Percentiles rank a stretch among this genome's conserved stretches.
Evolutionary conservation across 2,888 invertebrate species (phyloP).

Genomic region (Cylloceria caligata): DNA sequence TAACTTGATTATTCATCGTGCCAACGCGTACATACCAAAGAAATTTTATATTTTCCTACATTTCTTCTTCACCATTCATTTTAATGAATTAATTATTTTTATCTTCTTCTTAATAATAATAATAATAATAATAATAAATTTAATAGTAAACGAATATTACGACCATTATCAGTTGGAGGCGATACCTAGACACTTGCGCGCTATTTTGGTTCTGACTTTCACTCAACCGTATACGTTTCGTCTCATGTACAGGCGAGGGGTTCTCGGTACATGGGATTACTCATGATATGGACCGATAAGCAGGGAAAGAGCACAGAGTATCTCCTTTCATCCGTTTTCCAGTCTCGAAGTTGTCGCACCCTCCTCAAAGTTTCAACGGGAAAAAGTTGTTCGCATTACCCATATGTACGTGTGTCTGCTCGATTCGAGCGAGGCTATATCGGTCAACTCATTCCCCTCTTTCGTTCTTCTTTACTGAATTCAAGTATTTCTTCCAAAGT

Average conservation of each 20-base stretch:
- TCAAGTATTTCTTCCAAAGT: slow-evolving; percentile 27
- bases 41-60: neutral
- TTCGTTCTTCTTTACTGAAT: slow-evolving; percentile 24
- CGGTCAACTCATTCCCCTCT: slow-evolving; percentile 14
- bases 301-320: neutral
- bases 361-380: slow-evolving; percentile 37
- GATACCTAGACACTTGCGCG: too few relatives aligned
- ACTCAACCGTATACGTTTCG: too few relatives aligned
- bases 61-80: neutral
- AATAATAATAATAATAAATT: neutral
- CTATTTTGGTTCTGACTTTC: too few relatives aligned
- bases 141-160: neutral
- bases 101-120: neutral
- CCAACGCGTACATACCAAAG: neutral
- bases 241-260: neutral
- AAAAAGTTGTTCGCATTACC: slow-evolving; percentile 46
- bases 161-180: too few relatives aligned
- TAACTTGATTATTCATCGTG: neutral
- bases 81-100: too few relatives aligned
- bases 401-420: slow-evolving; percentile 50
- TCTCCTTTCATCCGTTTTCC: slow-evolving; percentile 6
- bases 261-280: neutral
- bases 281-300: neutral
- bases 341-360: slow-evolving; percentile 39
- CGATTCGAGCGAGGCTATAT: slow-evolving; percentile 19